These are phyloP conservation scores for Aleiodes sp. DNA, from an alignment of 1,140 invertebrate genomes.

Conservation along the genomic window DNA sequence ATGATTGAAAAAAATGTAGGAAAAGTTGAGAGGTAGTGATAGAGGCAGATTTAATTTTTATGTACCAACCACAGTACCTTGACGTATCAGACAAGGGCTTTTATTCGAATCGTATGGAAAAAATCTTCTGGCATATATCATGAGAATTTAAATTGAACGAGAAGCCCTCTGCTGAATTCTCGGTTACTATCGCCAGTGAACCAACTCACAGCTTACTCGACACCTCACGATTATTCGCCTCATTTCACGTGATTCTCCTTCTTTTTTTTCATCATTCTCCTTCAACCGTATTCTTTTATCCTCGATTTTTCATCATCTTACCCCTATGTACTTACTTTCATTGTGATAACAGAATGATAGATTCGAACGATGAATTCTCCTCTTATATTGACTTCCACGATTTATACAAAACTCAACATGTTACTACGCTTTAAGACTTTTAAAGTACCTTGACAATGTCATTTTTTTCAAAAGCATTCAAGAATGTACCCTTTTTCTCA, in stretches of 20 bases:
- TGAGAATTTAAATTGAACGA: background rate
- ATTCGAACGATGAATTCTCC: background rate
- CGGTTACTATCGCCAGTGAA: background rate
- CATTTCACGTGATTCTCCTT: conserved; percentile 1
- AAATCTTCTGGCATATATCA: background rate
- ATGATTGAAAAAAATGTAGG: background rate
- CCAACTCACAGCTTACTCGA: too few relatives aligned
- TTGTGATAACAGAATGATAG: background rate
- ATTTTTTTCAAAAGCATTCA: background rate
- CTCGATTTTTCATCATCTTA: background rate
- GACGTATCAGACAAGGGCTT: background rate
- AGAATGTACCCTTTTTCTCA: background rate
- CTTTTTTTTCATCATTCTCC: background rate
- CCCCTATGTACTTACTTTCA: background rate
- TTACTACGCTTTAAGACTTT: background rate
- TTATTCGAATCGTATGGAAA: background rate
- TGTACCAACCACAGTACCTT: background rate
- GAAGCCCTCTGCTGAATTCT: too few relatives aligned
- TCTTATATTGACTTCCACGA: background rate
- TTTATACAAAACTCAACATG: too few relatives aligned
- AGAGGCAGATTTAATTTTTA: conserved; percentile 5
- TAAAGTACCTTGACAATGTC: background rate
- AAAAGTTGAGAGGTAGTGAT: background rate
- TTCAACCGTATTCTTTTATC: background rate
- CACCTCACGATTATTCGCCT: background rate